These are phyloP conservation scores for Kryptolebias ocellatus DNA, from an alignment of 2,797 vertebrate genomes.

Conservation along the genomic window DNA sequence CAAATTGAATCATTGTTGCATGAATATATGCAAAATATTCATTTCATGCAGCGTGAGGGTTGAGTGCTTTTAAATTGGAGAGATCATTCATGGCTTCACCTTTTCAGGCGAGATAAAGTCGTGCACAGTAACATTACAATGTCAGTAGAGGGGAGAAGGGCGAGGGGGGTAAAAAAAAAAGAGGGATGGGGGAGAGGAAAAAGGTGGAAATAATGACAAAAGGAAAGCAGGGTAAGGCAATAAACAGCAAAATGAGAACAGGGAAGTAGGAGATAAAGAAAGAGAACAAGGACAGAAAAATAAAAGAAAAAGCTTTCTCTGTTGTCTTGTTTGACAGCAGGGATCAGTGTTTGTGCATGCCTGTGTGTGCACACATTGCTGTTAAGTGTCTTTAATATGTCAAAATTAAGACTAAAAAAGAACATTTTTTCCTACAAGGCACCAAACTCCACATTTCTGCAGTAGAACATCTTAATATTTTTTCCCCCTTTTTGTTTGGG, in stretches of 20 bases:
- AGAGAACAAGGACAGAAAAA: constrained; percentile 48
- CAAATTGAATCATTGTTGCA: constrained; percentile 99
- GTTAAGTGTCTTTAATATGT: constrained; percentile 44
- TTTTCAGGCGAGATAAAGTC: constrained; percentile 99
- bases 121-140: constrained; percentile 98
- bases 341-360: constrained; percentile 28
- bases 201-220: constrained; percentile 66
- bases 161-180: constrained; percentile 38
- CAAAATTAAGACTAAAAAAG: constrained; percentile 12
- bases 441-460: constrained; percentile 10
- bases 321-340: constrained; percentile 34
- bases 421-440: neutral
- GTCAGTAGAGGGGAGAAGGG: constrained; percentile 86
- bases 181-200: constrained; percentile 46
- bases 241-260: constrained; percentile 54
- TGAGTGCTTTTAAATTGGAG: constrained; percentile 99
- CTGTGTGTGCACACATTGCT: constrained; percentile 23
- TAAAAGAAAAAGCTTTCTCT: constrained; percentile 30
- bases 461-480: neutral
- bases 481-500: neutral
- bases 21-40: constrained; percentile 99
- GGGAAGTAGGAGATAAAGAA: constrained; percentile 54
- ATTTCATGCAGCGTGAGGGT: constrained; percentile 98
- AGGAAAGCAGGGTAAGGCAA: constrained; percentile 54
- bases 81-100: constrained; percentile 99